phyloP scores from a whole-genome alignment of 2,113 vertebrate genomes.

The Oreocharis arfaki region DNA sequence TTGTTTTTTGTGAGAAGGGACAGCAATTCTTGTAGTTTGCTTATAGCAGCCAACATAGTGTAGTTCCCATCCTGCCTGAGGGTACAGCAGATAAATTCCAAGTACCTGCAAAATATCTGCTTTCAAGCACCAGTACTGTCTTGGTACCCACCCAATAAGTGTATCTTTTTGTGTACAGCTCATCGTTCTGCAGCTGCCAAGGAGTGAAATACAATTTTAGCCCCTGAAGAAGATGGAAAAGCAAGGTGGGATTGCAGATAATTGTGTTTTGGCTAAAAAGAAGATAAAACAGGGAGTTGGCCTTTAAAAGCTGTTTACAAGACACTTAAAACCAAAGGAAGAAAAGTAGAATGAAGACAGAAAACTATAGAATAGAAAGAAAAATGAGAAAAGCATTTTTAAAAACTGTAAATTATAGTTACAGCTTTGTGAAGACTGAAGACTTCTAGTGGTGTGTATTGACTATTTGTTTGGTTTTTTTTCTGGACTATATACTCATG shows the following conservation, averaged over 20 bases:
- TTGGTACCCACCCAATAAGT: background rate
- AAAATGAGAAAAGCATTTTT: background rate
- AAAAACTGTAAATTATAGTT: background rate
- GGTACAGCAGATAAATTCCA: background rate
- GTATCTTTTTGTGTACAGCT: background rate
- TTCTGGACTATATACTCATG: background rate
- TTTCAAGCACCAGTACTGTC: background rate
- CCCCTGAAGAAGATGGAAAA: background rate
- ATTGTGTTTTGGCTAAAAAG: background rate
- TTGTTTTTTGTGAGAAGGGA: background rate
- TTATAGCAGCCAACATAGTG: background rate
- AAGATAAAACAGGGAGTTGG: background rate
- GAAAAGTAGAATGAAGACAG: background rate
- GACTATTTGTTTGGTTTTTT: background rate
- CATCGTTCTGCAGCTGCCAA: background rate
- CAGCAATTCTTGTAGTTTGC: background rate
- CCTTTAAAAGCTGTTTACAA: background rate
- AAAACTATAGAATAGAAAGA: background rate
- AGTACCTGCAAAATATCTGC: background rate
- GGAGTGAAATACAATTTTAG: background rate
- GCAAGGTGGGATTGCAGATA: constrained; percentile 42
- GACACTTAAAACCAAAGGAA: background rate
- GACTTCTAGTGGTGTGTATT: background rate
- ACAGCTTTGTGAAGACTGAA: background rate
- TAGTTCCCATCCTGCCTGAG: background rate